Percentiles rank a stretch among this genome's conserved stretches.
Conservation (phyloP, 2,888 invertebrate species). For the Prostheceraeus crozeri region DNA sequence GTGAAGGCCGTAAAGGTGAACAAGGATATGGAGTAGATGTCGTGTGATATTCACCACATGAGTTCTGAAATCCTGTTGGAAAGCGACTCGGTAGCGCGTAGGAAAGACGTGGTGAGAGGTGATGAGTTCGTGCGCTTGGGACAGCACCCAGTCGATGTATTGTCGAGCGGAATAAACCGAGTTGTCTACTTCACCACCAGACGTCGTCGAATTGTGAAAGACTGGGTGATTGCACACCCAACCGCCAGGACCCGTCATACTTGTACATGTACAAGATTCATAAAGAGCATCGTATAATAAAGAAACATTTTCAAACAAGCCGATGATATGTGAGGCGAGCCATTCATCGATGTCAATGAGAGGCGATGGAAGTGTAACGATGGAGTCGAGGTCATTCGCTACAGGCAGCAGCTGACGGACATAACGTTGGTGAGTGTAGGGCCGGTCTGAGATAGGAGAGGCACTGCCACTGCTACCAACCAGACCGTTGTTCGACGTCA, state of each 20-base stretch:
- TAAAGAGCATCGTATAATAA: constrained; percentile 36
- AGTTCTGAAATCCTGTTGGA: constrained; percentile 30
- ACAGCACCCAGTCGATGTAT: constrained; percentile 30
- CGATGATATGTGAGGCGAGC: constrained; percentile 35
- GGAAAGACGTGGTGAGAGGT: constrained; percentile 33
- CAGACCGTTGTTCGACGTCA: too few relatives aligned
- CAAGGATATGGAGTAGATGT: constrained; percentile 32
- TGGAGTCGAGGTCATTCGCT: too few relatives aligned
- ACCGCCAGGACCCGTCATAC: constrained; percentile 1
- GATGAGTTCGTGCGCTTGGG: constrained; percentile 36
- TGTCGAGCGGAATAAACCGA: constrained; percentile 20
- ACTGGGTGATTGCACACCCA: background rate
- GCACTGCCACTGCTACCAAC: too few relatives aligned
- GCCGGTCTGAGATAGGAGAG: too few relatives aligned
- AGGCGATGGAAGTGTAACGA: too few relatives aligned
- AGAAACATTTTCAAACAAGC: constrained; percentile 36
- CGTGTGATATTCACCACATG: constrained; percentile 22
- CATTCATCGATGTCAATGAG: constrained; percentile 36
- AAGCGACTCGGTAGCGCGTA: constrained; percentile 33
- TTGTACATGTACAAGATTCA: constrained; percentile 32
- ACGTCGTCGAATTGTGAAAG: too few relatives aligned
- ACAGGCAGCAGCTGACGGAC: too few relatives aligned
- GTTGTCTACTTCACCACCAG: background rate
- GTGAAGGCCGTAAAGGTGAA: constrained; percentile 35
- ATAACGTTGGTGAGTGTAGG: too few relatives aligned